Evolutionary conservation across 1,140 invertebrate species (phyloP).

Genomic region (Cardiocondyla obscurior): DNA sequence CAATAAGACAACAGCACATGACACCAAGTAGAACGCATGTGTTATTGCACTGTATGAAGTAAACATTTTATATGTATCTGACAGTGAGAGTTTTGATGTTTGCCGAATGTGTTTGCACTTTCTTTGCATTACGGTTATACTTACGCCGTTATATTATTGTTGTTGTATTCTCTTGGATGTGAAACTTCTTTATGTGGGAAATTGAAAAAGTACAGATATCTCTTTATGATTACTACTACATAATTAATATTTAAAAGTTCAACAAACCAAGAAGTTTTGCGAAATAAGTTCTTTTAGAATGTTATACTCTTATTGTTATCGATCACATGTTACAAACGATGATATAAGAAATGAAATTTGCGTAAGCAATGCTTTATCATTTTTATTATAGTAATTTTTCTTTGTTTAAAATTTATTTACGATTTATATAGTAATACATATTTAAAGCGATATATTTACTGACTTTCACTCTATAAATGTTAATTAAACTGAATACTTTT

Average conservation of each 20-base stretch:
- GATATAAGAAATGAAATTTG: neutral
- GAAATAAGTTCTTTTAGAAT: constrained; percentile 39
- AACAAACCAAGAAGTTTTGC: neutral
- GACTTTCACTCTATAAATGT: constrained; percentile 48
- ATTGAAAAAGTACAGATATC: neutral
- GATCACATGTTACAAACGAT: neutral
- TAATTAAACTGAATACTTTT: neutral
- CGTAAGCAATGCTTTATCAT: neutral
- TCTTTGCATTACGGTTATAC: constrained; percentile 72
- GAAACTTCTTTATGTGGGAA: constrained; percentile 32
- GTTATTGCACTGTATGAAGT: constrained; percentile 79
- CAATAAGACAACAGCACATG: constrained; percentile 68
- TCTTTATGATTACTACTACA: constrained; percentile 6
- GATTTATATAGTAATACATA: neutral
- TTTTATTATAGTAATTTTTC: neutral
- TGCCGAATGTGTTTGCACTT: constrained; percentile 83
- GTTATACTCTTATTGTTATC: constrained; percentile 18
- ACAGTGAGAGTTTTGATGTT: constrained; percentile 84
- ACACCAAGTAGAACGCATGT: constrained; percentile 80
- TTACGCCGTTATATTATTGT: constrained; percentile 55
- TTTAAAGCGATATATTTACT: constrained; percentile 7
- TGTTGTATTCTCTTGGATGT: constrained; percentile 29
- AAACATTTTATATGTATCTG: constrained; percentile 81
- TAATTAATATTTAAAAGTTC: constrained; percentile 28
- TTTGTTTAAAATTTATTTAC: neutral